Evolutionary conservation across 2,797 vertebrate species (phyloP), one percentile per base, ranked within the genome.

Genomic region (Leucoraja ocellata): DNA sequence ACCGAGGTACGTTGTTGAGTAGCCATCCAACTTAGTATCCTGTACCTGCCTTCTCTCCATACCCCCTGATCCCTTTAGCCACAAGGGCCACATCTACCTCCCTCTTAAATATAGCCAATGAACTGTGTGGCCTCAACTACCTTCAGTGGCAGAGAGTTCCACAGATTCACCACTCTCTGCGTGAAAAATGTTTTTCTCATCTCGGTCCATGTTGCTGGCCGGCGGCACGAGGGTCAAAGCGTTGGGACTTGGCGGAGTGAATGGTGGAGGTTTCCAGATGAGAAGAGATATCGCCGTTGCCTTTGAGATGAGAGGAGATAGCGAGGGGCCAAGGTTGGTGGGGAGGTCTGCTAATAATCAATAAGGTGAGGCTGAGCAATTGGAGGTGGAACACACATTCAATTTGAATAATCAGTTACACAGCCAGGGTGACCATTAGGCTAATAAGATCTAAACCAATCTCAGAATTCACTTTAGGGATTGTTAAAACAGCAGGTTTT

Each of bases 361-460:
- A 54, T 54, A 76, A 92, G 46, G 65, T 25, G 65, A 92, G 58
- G 54, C 25, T 76, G 28, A 74, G 68, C 90, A 92, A 92, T 74
- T 73, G 36, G 68, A 74, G 28, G 46, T 76, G 25, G 90, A 54
- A 54, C 36, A 14, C 68, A 76, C 71, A 74, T 92, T 92, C 68
- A 92, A 92, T 92, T 71, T 92, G 25, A 39, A 92, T 92, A 92
- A 92, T 92, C 28, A 76, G 68, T 58, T 92, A 54, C 90, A 92
- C 90, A 92, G 90, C 28, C 23, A 54, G 68, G 90, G 71, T 76
- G 54, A 92, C 90, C 71, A 92, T 76, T 92, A 92, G 90, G 90
- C 76, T 92, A 92, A 92, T 92, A 71, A 76, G 90, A 92, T 92
- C 90, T 58, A 92, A 46, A 92, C 39, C 71, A 92, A 92, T 92